phyloP scores from a whole-genome alignment of 2,888 invertebrate genomes.

The Hemithea aestivaria region DNA sequence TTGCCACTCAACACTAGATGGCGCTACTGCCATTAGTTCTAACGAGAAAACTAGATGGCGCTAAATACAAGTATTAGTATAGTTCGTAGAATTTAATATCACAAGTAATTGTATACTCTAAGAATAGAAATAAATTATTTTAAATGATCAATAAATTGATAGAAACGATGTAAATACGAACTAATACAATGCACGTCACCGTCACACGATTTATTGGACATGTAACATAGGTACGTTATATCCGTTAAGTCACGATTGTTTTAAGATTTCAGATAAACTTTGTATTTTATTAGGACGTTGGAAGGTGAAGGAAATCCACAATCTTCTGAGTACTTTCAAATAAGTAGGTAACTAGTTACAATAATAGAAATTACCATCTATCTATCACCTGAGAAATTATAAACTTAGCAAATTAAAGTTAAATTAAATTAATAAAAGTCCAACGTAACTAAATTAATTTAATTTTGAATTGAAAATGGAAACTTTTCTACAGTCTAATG shows the following conservation, averaged over 20 bases:
- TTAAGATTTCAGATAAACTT: conserved; percentile 12
- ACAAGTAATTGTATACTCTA: no score
- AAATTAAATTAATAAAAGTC: no score
- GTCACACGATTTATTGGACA: conserved; percentile 19
- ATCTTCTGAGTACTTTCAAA: no score
- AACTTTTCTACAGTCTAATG: no score
- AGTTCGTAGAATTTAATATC: no score
- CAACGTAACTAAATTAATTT: no score
- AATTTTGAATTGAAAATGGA: no score
- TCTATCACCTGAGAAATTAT: no score
- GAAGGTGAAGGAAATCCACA: neutral
- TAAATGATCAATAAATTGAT: conserved; percentile 13
- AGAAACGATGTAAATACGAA: conserved; percentile 12
- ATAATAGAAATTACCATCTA: no score
- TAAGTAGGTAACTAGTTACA: no score
- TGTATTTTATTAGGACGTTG: neutral
- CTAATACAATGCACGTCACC: conserved; percentile 13
- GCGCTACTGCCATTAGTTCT: conserved; percentile 27
- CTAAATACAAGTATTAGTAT: conserved; percentile 3
- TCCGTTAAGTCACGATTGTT: conserved; percentile 23
- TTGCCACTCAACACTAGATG: conserved; percentile 53
- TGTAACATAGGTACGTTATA: conserved; percentile 17
- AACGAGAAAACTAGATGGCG: conserved; percentile 25
- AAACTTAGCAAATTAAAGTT: no score
- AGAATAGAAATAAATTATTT: conserved; percentile 8